These are phyloP conservation scores for Prorops nasuta DNA, from an alignment of 1,140 invertebrate genomes.

Conservation along the genomic window DNA sequence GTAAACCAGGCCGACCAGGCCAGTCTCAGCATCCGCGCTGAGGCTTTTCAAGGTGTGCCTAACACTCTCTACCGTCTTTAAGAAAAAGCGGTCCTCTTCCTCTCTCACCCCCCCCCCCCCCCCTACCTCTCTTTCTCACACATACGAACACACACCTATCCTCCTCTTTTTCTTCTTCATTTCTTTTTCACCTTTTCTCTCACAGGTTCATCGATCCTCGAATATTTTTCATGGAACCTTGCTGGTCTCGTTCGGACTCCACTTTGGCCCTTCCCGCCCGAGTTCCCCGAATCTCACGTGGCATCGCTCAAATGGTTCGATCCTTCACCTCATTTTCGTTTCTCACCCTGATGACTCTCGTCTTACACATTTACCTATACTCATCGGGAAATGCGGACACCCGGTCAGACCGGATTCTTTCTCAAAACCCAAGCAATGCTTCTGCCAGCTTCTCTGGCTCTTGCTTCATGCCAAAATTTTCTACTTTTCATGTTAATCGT, in stretches of 20 bases:
- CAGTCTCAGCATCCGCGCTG: constrained; percentile 48
- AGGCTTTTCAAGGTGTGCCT: constrained; percentile 37
- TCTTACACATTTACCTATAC: no score
- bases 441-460: no score
- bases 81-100: constrained; percentile 33
- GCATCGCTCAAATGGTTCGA: neutral
- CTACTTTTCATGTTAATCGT: no score
- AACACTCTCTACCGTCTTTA: constrained; percentile 48
- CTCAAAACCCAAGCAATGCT: no score
- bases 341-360: neutral
- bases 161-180: neutral
- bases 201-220: constrained; percentile 17
- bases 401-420: no score
- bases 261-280: constrained; percentile 2
- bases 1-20: constrained; percentile 55
- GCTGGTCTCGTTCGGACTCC: constrained; percentile 13
- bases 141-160: neutral
- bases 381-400: no score
- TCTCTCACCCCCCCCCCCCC: constrained; percentile 2
- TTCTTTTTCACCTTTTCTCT: neutral
- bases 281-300: neutral
- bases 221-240: neutral
- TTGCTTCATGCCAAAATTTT: no score
- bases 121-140: neutral
- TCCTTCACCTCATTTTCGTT: constrained; percentile 11